Percentiles rank a stretch among this genome's conserved stretches.
Evolutionary conservation across 23 tunicate genomes (phyloP).

Genomic region (Styela plicata): DNA sequence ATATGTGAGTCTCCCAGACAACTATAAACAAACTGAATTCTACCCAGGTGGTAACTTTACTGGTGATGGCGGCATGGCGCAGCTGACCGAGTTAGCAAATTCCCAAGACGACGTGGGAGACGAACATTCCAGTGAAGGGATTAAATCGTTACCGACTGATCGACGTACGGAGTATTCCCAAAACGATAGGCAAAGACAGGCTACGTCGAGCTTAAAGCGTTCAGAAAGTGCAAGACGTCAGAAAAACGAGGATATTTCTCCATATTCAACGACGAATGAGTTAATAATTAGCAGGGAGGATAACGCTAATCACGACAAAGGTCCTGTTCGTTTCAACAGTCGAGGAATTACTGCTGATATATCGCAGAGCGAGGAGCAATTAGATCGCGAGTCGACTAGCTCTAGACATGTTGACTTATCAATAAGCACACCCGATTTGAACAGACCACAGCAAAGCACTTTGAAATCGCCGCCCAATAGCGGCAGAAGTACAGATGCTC

Average conservation of each 20-base stretch:
- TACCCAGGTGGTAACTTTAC: not conserved
- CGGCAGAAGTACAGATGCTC: not conserved
- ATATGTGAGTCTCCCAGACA: constrained; percentile 22
- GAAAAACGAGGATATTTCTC: not conserved
- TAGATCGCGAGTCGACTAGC: not conserved
- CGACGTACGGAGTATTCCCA: not conserved
- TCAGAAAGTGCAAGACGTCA: not conserved
- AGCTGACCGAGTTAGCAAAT: not conserved
- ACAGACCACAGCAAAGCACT: not conserved
- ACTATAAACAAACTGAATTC: constrained; percentile 15
- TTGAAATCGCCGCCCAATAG: not conserved
- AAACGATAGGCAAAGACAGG: no score
- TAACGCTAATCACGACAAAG: constrained; percentile 2
- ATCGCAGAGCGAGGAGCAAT: not conserved
- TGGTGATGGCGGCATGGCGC: not conserved
- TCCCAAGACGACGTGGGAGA: not conserved
- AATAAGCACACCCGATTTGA: not conserved
- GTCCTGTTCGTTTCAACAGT: not conserved
- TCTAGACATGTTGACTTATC: not conserved
- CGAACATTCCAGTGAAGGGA: not conserved
- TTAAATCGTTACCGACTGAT: not conserved
- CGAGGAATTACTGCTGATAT: not conserved
- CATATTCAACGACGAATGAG: not conserved
- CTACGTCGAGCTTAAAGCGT: not conserved
- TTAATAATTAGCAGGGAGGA: not conserved